A percentile compares a stretch with the other conserved stretches of the same genome.
These are phyloP conservation scores for Dromas ardeola DNA, from an alignment of 2,113 vertebrate genomes.

Conservation along the genomic window DNA sequence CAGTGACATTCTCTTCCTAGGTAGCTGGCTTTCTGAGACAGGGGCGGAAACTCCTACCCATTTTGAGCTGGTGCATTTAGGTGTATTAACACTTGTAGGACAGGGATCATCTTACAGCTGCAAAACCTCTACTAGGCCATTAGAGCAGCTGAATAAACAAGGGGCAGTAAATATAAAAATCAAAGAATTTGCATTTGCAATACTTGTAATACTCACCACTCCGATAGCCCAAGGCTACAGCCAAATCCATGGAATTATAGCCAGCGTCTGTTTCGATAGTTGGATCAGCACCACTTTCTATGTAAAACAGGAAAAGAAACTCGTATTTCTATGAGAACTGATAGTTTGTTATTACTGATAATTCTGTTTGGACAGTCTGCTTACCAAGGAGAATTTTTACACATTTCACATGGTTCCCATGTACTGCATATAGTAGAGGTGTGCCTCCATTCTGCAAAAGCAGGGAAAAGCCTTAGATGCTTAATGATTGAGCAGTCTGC, in stretches of 20 bases:
- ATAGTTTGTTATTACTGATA: neutral
- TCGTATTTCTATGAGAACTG: neutral
- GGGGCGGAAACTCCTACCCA: neutral
- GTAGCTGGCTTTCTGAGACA: neutral
- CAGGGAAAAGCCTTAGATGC: neutral
- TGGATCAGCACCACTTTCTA: conserved; percentile 94
- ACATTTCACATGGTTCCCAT: conserved; percentile 96
- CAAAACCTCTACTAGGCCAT: neutral
- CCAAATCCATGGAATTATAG: conserved; percentile 98
- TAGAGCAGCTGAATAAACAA: neutral
- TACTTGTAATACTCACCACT: conserved; percentile 83
- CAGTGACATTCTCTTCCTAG: neutral
- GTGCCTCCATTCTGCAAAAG: conserved; percentile 92
- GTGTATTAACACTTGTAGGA: neutral
- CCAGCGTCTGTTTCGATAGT: conserved; percentile 96
- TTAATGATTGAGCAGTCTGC: neutral
- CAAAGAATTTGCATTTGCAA: neutral
- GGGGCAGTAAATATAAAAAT: neutral
- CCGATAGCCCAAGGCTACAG: conserved; percentile 93
- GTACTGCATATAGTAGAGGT: conserved; percentile 94
- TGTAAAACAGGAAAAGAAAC: conserved; percentile 18
- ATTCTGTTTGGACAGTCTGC: neutral
- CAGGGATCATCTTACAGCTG: neutral
- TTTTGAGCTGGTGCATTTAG: neutral
- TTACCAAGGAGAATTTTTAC: conserved; percentile 95